A percentile compares a stretch with the other conserved stretches of the same genome.
These are phyloP conservation scores for Synanthedon myopaeformis DNA, from an alignment of 2,888 invertebrate genomes.

Conservation along the genomic window DNA sequence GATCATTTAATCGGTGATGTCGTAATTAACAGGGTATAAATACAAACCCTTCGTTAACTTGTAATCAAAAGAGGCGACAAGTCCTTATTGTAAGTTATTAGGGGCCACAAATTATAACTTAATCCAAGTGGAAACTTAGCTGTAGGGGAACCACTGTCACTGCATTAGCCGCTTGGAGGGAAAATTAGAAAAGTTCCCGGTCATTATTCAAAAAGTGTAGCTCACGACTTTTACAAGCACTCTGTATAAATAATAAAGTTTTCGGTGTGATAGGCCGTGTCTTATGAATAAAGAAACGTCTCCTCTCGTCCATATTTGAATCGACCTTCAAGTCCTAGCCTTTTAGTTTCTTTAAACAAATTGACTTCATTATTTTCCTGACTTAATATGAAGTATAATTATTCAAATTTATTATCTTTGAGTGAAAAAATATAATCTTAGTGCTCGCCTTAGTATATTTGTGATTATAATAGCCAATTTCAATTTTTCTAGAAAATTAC, in stretches of 20 bases:
- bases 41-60: not conserved
- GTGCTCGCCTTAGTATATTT: too few relatives aligned
- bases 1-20: too few relatives aligned
- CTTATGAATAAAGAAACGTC: not conserved
- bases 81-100: conserved; percentile 22
- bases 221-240: not conserved
- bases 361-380: too few relatives aligned
- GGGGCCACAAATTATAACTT: conserved; percentile 27
- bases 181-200: conserved; percentile 3
- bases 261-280: not conserved
- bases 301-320: not conserved
- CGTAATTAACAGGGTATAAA: not conserved
- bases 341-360: not conserved
- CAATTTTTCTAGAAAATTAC: too few relatives aligned
- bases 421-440: too few relatives aligned
- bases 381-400: too few relatives aligned
- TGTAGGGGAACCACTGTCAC: not conserved
- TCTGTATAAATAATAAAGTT: not conserved
- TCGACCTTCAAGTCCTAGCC: not conserved
- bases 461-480: too few relatives aligned
- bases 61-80: not conserved
- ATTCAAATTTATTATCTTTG: too few relatives aligned
- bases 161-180: not conserved
- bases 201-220: conserved; percentile 3
- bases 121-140: conserved; percentile 7